Evolutionary conservation across 2,113 vertebrate genomes (phyloP).

Genomic region (Phaethornis superciliosus): DNA sequence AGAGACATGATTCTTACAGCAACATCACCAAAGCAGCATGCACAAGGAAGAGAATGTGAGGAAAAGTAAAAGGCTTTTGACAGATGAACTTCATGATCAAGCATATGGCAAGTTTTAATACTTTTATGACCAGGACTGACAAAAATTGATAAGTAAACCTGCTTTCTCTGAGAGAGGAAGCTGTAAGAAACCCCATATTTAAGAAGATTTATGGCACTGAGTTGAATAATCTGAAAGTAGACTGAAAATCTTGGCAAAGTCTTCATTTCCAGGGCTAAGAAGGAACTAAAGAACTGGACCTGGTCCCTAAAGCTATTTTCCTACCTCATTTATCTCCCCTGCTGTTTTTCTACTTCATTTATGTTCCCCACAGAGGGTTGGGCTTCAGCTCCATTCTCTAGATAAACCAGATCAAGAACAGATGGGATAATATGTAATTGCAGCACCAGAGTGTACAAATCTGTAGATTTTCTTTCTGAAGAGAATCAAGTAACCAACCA

Average conservation of each 20-base stretch:
- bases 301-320: background rate
- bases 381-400: background rate
- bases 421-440: fast-evolving
- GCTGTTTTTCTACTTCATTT: background rate
- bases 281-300: background rate
- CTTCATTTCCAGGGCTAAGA: background rate
- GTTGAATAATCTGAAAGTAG: background rate
- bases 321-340: background rate
- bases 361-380: background rate
- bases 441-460: background rate
- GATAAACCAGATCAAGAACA: background rate
- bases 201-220: background rate
- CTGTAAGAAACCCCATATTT: background rate
- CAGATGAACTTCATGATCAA: background rate
- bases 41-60: background rate
- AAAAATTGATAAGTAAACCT: background rate
- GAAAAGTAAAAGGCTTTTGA: background rate
- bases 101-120: background rate
- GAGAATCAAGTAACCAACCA: background rate
- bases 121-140: background rate
- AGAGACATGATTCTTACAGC: background rate
- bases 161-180: background rate
- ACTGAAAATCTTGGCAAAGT: background rate
- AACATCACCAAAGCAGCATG: background rate
- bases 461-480: background rate